Conservation (phyloP, 2,797 vertebrate genomes). For the Chrysocyon brachyurus region DNA sequence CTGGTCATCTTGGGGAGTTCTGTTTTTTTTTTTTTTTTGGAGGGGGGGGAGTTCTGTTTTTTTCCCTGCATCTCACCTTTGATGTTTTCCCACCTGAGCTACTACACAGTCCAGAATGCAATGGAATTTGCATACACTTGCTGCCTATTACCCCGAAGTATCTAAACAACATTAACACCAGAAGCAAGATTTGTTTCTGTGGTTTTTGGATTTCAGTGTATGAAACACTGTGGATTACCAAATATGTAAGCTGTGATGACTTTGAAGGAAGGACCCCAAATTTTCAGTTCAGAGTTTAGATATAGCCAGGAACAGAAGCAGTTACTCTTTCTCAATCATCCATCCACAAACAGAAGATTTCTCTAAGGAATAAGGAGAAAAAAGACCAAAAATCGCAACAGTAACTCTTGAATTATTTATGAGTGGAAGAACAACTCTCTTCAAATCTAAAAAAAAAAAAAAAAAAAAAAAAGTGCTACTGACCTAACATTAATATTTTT, state of each 20-base stretch:
- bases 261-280: not conserved
- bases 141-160: not conserved
- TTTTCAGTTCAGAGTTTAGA: slow-evolving; percentile 36
- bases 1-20: not conserved
- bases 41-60: not conserved
- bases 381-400: not conserved
- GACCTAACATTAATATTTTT: not conserved
- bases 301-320: not conserved
- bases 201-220: slow-evolving; percentile 19
- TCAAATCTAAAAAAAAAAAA: not conserved
- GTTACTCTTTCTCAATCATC: not conserved
- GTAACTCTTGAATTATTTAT: slow-evolving; percentile 1
- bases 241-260: slow-evolving; percentile 10
- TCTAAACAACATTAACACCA: not conserved
- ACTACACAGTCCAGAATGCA: not conserved
- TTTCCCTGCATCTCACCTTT: not conserved
- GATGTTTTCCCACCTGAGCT: not conserved
- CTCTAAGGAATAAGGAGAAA: not conserved
- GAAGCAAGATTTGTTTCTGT: not conserved
- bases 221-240: not conserved
- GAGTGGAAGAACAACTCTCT: not conserved
- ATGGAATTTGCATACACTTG: not conserved
- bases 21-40: too few species aligned
- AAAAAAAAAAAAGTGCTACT: not conserved
- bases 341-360: slow-evolving; percentile 22